Conservation (phyloP, 2,113 vertebrate species). For the Cichladusa arquata region DNA sequence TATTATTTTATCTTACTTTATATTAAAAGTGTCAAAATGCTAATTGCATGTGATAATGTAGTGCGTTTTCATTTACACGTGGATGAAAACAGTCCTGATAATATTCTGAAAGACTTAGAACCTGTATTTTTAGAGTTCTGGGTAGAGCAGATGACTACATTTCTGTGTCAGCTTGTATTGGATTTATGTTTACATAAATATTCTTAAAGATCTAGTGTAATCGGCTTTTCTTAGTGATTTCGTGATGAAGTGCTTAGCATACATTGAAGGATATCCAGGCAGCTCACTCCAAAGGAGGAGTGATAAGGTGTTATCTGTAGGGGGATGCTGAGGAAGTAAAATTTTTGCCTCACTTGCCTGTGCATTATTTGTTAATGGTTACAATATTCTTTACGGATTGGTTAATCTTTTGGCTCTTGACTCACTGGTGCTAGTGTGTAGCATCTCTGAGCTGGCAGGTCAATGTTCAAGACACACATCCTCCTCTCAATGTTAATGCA, state of each 20-base stretch:
- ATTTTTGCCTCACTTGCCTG: not conserved
- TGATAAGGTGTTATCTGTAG: not conserved
- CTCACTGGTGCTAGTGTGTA: not conserved
- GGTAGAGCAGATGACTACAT: not conserved
- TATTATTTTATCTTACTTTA: not conserved
- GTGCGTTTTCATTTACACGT: not conserved
- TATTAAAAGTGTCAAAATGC: not conserved
- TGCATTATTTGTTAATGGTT: not conserved
- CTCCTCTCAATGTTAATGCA: not conserved
- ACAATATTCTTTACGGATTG: not conserved
- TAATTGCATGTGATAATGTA: not conserved
- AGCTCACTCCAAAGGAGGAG: not conserved
- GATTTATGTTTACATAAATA: slow-evolving; percentile 20
- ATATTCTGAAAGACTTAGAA: not conserved
- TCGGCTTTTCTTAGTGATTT: not conserved
- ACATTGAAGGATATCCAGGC: not conserved
- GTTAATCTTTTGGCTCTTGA: not conserved
- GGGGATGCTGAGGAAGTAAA: not conserved
- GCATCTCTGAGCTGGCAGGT: not conserved
- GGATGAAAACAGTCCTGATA: not conserved
- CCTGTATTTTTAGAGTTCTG: not conserved
- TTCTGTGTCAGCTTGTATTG: not conserved
- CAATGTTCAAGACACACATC: not conserved
- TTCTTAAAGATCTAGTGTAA: not conserved
- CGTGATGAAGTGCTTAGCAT: not conserved